phyloP scores from a whole-genome alignment of 2,888 invertebrate genomes.

The Stenotaenia linearis region DNA sequence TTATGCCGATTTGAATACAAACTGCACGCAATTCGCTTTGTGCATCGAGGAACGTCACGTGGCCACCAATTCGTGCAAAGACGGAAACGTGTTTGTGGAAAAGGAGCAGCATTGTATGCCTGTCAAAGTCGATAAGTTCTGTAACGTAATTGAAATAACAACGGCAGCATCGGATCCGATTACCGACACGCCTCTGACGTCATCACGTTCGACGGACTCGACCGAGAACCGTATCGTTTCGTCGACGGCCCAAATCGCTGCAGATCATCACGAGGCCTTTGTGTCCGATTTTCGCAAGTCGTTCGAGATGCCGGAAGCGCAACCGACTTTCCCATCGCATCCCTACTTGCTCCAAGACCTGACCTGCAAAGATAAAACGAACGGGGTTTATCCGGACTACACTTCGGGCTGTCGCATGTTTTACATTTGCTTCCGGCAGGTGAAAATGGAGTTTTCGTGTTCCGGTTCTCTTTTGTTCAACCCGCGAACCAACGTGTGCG shows the following conservation, averaged over 20 bases:
- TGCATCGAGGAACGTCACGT: slow-evolving; percentile 52
- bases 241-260: not conserved
- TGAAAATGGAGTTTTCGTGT: slow-evolving; percentile 36
- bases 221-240: not conserved
- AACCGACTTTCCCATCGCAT: not conserved
- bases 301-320: not conserved
- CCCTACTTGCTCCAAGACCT: not conserved
- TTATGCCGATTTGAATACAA: slow-evolving; percentile 53
- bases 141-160: not conserved
- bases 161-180: not conserved
- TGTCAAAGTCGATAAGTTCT: not conserved
- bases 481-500: slow-evolving; percentile 35
- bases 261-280: not conserved
- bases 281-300: not conserved
- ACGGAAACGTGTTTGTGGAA: slow-evolving; percentile 34
- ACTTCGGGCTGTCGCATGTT: slow-evolving; percentile 37
- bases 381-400: slow-evolving; percentile 37
- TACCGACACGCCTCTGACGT: not conserved
- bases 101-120: slow-evolving; percentile 28
- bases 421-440: slow-evolving; percentile 36
- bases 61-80: slow-evolving; percentile 36
- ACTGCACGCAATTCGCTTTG: slow-evolving; percentile 56
- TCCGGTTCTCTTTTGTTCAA: slow-evolving; percentile 37
- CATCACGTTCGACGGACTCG: not conserved
- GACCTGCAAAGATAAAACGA: slow-evolving; percentile 36